Conservation (phyloP, 2,797 vertebrate species). For the Glossophaga mutica region DNA sequence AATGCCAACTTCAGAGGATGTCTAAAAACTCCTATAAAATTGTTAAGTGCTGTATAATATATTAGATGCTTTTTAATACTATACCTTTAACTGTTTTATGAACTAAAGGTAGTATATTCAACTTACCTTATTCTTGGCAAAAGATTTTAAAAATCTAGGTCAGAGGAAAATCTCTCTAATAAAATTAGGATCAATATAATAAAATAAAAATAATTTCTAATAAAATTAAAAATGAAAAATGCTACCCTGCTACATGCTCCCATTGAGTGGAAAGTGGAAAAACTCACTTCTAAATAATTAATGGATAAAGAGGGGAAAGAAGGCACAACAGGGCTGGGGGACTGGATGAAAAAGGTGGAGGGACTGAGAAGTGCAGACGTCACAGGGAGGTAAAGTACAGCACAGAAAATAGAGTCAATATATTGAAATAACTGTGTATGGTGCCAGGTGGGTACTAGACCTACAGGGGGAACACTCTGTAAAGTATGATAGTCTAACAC, state of each 20-base stretch:
- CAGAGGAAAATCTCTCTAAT: not conserved
- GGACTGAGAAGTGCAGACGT: not conserved
- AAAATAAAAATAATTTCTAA: conserved; percentile 18
- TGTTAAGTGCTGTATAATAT: not conserved
- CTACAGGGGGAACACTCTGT: not conserved
- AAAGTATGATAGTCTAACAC: not conserved
- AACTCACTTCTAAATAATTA: conserved; percentile 43
- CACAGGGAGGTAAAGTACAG: not conserved
- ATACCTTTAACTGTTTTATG: not conserved
- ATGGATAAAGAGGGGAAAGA: not conserved
- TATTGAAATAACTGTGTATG: not conserved
- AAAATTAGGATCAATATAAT: conserved; percentile 18
- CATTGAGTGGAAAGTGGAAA: not conserved
- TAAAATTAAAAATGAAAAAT: conserved; percentile 42
- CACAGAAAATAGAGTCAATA: not conserved
- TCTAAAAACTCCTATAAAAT: not conserved
- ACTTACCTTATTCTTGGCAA: conserved; percentile 27
- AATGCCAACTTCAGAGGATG: not conserved
- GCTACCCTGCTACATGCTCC: not conserved
- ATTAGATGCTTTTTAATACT: not conserved
- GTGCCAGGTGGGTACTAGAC: not conserved
- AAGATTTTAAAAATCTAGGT: conserved; percentile 9
- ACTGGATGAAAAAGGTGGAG: not conserved
- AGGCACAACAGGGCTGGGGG: not conserved
- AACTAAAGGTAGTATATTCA: not conserved